Conservation (phyloP, 2,113 vertebrate species). For the Barbus barbus region DNA sequence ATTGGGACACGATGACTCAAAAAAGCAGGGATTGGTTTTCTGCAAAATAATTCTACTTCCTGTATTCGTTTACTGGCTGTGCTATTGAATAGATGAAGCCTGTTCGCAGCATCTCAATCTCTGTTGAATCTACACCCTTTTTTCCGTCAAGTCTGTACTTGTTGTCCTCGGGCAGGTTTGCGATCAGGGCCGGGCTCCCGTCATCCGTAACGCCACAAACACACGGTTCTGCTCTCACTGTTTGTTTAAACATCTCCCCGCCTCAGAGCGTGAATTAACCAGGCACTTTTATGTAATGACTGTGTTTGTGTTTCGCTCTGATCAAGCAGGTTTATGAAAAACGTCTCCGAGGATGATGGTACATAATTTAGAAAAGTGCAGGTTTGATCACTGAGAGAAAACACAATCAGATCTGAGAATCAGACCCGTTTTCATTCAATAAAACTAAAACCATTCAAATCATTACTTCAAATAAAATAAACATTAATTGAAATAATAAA, state of each 20-base stretch:
- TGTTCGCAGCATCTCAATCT: not conserved
- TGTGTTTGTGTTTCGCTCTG: not conserved
- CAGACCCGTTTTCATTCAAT: too few relatives aligned
- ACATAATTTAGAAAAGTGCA: too few relatives aligned
- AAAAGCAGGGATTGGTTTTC: not conserved
- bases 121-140: not conserved
- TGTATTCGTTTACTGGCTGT: not conserved
- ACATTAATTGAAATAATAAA: too few relatives aligned
- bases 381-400: too few relatives aligned
- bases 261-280: not conserved
- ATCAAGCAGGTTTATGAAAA: too few relatives aligned
- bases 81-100: too few relatives aligned
- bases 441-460: too few relatives aligned
- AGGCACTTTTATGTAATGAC: not conserved
- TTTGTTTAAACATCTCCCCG: not conserved
- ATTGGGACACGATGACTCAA: not conserved
- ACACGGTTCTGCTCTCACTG: not conserved
- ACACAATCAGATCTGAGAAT: too few relatives aligned
- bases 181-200: not conserved
- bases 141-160: conserved; percentile 13
- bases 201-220: not conserved
- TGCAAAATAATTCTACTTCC: not conserved
- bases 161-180: conserved; percentile 28
- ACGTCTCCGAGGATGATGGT: too few relatives aligned
- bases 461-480: too few relatives aligned